These are phyloP conservation scores for Drosophila triauraria DNA, from an alignment of 1,140 invertebrate genomes.

Conservation along the genomic window DNA sequence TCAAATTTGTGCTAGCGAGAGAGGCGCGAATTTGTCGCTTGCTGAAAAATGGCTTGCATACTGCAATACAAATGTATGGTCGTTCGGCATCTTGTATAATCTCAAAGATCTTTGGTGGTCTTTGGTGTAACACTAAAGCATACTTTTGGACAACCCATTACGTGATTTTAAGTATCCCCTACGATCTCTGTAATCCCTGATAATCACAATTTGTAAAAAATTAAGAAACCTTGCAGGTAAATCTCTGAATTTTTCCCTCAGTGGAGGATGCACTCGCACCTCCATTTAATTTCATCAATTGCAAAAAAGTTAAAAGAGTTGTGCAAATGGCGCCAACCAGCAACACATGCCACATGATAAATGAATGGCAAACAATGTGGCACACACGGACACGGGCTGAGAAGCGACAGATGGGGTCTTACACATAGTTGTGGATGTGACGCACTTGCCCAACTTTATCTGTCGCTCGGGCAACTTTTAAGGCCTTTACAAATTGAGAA, in stretches of 20 bases:
- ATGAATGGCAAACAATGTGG: constrained; percentile 58
- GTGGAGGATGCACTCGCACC: constrained; percentile 17
- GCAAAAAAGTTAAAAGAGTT: constrained; percentile 37
- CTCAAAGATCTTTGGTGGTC: too few species aligned
- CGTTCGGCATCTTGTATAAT: too few species aligned
- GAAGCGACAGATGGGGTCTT: constrained; percentile 15
- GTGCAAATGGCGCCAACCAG: constrained; percentile 52
- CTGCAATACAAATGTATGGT: too few species aligned
- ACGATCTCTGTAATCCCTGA: too few species aligned
- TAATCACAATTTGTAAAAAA: too few species aligned
- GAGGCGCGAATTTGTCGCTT: too few species aligned
- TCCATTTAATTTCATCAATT: constrained; percentile 53
- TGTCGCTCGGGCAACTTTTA: constrained; percentile 30
- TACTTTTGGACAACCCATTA: too few species aligned
- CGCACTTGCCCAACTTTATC: constrained; percentile 29
- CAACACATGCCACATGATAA: constrained; percentile 56
- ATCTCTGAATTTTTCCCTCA: neutral
- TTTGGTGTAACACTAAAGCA: too few species aligned
- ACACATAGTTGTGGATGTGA: constrained; percentile 12
- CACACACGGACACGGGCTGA: constrained; percentile 22
- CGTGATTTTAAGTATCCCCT: too few species aligned
- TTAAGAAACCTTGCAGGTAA: too few species aligned
- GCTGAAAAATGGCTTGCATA: too few species aligned
- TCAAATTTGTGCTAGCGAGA: too few species aligned
- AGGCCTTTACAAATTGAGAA: constrained; percentile 32